phyloP scores from a whole-genome alignment of 2,888 invertebrate species.

The Dryadula phaetusa region DNA sequence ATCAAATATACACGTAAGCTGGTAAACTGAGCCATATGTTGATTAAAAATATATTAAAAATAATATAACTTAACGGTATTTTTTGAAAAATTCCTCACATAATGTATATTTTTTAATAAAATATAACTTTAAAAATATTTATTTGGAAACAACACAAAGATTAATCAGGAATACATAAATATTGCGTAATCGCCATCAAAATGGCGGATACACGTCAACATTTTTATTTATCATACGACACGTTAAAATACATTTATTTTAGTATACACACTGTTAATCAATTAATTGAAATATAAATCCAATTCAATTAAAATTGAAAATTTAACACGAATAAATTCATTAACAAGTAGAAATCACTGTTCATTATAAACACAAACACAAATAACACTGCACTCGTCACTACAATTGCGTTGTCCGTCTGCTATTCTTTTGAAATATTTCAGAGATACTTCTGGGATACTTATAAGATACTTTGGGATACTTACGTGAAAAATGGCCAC shows the following conservation, averaged over 20 bases:
- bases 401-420: neutral
- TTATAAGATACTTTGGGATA: constrained; percentile 20
- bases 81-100: neutral
- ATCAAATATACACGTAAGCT: neutral
- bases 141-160: neutral
- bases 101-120: neutral
- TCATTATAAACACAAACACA: neutral
- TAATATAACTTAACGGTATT: neutral
- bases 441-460: neutral
- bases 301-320: neutral
- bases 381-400: constrained; percentile 12
- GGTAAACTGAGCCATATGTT: neutral
- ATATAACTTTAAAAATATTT: neutral
- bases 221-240: neutral
- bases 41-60: neutral
- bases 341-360: neutral
- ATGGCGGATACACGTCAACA: constrained; percentile 13
- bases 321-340: neutral
- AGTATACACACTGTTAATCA: neutral
- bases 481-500: constrained; percentile 35
- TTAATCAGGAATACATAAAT: neutral
- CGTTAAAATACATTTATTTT: neutral
- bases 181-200: constrained; percentile 7
- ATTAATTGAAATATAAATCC: neutral
- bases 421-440: neutral